These are phyloP conservation scores for Chaenocephalus aceratus DNA, from an alignment of 2,113 vertebrate genomes.

Conservation along the genomic window DNA sequence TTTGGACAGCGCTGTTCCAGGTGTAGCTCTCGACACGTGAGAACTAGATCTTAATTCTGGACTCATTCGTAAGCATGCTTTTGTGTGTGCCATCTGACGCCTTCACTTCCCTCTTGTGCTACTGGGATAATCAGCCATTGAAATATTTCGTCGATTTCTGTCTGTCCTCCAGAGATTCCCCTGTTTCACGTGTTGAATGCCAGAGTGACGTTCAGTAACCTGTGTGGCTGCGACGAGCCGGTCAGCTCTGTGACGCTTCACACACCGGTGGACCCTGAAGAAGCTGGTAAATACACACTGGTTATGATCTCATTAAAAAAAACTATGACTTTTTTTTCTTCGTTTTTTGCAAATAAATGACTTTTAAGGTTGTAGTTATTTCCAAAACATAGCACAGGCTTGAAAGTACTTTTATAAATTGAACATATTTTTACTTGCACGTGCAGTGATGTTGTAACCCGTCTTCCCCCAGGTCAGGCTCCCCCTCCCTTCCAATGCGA, in stretches of 20 bases:
- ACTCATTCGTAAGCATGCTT: not conserved
- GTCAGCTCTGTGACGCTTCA: slow-evolving; percentile 83
- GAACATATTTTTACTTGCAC: not conserved
- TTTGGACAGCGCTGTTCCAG: not conserved
- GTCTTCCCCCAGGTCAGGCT: slow-evolving; percentile 71
- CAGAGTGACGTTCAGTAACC: slow-evolving; percentile 87
- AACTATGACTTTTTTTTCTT: not conserved
- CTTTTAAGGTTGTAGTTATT: too few species aligned
- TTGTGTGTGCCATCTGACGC: not conserved
- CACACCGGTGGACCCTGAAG: slow-evolving; percentile 65
- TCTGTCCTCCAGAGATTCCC: slow-evolving; percentile 82
- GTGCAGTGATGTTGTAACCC: not conserved
- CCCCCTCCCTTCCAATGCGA: slow-evolving; percentile 86
- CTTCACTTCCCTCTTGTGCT: not conserved
- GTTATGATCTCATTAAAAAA: not conserved
- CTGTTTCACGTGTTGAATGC: slow-evolving; percentile 87
- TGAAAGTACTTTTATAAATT: not conserved
- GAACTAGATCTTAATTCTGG: not conserved
- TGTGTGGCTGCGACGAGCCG: slow-evolving; percentile 86
- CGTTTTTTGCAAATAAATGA: too few species aligned
- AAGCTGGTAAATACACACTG: slow-evolving; percentile 72
- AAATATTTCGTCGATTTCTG: not conserved
- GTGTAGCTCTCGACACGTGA: not conserved
- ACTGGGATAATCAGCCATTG: not conserved
- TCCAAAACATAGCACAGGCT: not conserved